Conservation (phyloP, 2,888 invertebrate genomes). For the Lycophotia porphyrea region DNA sequence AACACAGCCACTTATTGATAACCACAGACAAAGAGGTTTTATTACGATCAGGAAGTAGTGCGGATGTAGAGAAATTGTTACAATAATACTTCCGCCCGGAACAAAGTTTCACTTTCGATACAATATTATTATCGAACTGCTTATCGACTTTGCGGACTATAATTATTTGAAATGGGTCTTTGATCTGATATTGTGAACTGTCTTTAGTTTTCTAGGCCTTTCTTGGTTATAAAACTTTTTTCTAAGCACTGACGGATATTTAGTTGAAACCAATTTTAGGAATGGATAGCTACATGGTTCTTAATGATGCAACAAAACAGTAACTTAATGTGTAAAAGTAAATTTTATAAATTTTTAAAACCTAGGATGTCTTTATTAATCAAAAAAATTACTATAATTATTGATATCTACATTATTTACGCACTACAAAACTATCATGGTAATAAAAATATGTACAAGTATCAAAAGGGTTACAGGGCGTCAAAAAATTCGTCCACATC, state of each 20-base stretch:
- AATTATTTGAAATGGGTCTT: neutral
- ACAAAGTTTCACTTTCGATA: constrained; percentile 37
- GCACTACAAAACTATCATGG: too few relatives aligned
- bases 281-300: too few relatives aligned
- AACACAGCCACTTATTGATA: neutral
- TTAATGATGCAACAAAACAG: too few relatives aligned
- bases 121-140: constrained; percentile 24
- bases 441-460: too few relatives aligned
- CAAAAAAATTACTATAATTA: too few relatives aligned
- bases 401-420: too few relatives aligned
- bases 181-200: neutral
- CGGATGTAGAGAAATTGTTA: constrained; percentile 37
- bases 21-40: constrained; percentile 11
- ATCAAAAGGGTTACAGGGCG: too few relatives aligned
- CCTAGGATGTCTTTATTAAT: too few relatives aligned
- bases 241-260: neutral
- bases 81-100: constrained; percentile 17
- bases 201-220: neutral
- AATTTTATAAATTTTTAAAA: too few relatives aligned
- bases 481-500: too few relatives aligned
- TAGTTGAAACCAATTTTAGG: too few relatives aligned
- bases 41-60: constrained; percentile 16
- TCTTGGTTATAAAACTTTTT: neutral
- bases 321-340: too few relatives aligned
- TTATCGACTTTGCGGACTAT: neutral